Conservation (phyloP, 2,888 invertebrate species). For the Meteorus cinctellus region DNA sequence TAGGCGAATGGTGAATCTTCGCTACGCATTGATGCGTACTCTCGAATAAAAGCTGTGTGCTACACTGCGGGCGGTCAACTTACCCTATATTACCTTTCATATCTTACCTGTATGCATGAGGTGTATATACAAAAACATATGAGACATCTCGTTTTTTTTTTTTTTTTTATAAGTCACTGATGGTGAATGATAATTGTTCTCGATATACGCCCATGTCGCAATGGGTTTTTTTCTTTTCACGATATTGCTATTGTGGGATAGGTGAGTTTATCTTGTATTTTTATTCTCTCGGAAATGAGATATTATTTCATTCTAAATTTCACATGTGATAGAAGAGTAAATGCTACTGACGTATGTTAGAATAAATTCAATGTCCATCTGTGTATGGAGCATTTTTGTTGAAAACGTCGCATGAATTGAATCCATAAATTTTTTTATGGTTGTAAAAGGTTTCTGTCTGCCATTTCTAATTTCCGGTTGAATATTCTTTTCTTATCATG, state of each 20-base stretch:
- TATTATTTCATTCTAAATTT: too few relatives aligned
- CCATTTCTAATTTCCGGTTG: too few relatives aligned
- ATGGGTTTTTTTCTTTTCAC: neutral
- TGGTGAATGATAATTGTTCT: neutral
- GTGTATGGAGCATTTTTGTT: too few relatives aligned
- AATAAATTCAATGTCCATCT: too few relatives aligned
- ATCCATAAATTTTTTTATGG: too few relatives aligned
- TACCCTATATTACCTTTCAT: neutral
- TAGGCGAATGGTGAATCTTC: constrained; percentile 17
- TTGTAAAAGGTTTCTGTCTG: too few relatives aligned
- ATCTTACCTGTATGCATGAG: neutral
- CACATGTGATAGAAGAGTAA: too few relatives aligned
- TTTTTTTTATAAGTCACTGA: neutral
- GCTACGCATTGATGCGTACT: constrained; percentile 13
- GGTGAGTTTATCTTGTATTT: neutral
- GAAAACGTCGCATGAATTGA: too few relatives aligned
- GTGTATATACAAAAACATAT: constrained; percentile 25
- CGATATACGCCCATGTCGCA: neutral
- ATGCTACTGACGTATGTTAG: too few relatives aligned
- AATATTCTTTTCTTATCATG: too few relatives aligned
- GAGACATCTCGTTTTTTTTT: neutral
- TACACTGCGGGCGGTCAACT: constrained; percentile 34
- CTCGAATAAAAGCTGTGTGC: neutral
- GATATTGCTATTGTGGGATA: neutral
- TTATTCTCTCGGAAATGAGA: too few relatives aligned